Percentiles rank a stretch among this genome's conserved stretches.
These are phyloP conservation scores for Drepanosiphum platanoidis DNA, from an alignment of 2,888 invertebrate genomes.

Conservation along the genomic window DNA sequence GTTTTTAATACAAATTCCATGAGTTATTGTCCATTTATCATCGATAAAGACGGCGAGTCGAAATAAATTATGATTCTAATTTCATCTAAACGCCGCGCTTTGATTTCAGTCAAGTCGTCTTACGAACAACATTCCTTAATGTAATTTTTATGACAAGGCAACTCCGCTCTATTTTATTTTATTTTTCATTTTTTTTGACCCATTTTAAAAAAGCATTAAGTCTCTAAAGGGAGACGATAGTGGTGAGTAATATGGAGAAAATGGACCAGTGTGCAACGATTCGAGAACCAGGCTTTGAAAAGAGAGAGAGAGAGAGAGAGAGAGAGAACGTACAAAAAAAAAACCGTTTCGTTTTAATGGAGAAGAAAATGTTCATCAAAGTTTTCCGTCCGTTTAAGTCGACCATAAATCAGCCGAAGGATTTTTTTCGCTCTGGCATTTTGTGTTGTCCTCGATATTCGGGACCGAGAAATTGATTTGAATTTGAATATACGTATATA, in stretches of 20 bases:
- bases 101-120: background rate
- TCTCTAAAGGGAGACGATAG: background rate
- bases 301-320: background rate
- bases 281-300: background rate
- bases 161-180: slow-evolving; percentile 7
- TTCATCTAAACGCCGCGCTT: background rate
- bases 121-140: slow-evolving; percentile 21
- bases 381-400: slow-evolving; percentile 40
- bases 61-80: background rate
- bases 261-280: slow-evolving; percentile 44
- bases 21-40: background rate
- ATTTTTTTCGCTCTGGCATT: slow-evolving; percentile 46
- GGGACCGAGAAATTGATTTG: slow-evolving; percentile 23
- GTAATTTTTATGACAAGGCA: slow-evolving; percentile 1
- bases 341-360: slow-evolving; percentile 42
- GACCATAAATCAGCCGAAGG: slow-evolving; percentile 46
- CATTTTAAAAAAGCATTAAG: slow-evolving; percentile 44
- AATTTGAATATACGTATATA: slow-evolving; percentile 23
- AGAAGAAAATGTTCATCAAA: slow-evolving; percentile 59
- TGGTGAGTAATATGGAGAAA: slow-evolving; percentile 33
- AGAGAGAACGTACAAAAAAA: background rate
- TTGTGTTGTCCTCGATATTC: slow-evolving; percentile 12
- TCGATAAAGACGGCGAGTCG: background rate
- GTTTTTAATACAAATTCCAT: background rate
- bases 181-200: slow-evolving; percentile 12